Base-by-base conservation (phyloP, 2,797 vertebrate genomes). In the Scarus forsteni region DNA sequence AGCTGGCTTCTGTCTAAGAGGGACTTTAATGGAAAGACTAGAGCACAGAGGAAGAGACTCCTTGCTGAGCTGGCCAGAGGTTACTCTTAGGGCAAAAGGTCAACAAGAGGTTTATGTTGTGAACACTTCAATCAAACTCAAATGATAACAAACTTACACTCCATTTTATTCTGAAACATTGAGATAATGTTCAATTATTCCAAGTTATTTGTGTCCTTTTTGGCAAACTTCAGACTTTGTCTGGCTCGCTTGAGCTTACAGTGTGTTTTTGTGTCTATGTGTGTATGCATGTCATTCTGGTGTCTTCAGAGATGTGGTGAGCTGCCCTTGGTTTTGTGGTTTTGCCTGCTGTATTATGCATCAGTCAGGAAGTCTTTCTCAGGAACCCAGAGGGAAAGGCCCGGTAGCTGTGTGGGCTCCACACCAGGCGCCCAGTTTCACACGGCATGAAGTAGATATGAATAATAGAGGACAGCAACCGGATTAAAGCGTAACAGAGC, bases 281-380 rank as follows among this genome's bases (percentile, higher is more conserved):
- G n/a, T 59, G 58, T 61, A 27, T 70, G 64, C 7, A 49, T 55
- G 36, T 80, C 42, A 74, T 61, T 53, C 50, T 55, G 72, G 70
- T 70, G 66, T 73, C 66, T 73, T 71, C 54, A 57, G 81, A 79
- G 75, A 77, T 52, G 69, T 35, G 59, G 74, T 74, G 70, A 77
- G 87, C 62, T 77, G 80, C 68, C 72, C 73, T 85, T 67, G 78
- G 75, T 76, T 85, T 76, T 58, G 80, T 69, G 81, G 77, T 79
- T 87, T 69, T 55, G 73, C 84, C 85, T 92, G 81, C 78, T 92
- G 60, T 90, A 88, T 92, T 88, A 91, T 90, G 88, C 85, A 90
- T 88, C 88, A 90, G 79, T 57, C 79, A 88, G 84, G 84, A 91
- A 85, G 84, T 85, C 68, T 73, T 85, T 60, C 64, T 75, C 77